Percentiles rank a stretch among this genome's conserved stretches.
phyloP scores from a whole-genome alignment of 2,888 invertebrate species.

The Andrena minutula region DNA sequence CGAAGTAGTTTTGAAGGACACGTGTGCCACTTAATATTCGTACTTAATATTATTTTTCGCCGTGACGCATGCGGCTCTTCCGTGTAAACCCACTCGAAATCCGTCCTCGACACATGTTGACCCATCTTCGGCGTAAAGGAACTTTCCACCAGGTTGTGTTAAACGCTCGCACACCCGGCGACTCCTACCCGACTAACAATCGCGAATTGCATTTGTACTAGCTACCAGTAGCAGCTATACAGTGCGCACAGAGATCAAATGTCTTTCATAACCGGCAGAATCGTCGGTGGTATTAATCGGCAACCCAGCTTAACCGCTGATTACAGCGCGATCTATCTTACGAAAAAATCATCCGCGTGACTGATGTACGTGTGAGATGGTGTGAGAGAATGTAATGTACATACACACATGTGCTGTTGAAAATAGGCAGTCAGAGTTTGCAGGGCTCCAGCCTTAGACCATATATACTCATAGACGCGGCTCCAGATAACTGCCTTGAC shows the following conservation, averaged over 20 bases:
- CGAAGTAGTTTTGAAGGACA: not conserved
- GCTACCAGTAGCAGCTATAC: not conserved
- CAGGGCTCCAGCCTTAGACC: no score
- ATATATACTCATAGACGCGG: no score
- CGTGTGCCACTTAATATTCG: constrained; percentile 65
- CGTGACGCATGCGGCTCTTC: constrained; percentile 99
- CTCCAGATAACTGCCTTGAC: no score
- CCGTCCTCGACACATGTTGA: constrained; percentile 95
- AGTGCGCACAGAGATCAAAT: not conserved
- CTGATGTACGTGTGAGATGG: no score
- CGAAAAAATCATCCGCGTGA: not conserved
- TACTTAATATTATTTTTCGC: constrained; percentile 96
- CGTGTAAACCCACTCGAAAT: constrained; percentile 98
- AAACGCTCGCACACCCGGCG: not conserved
- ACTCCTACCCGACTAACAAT: not conserved
- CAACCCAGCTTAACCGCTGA: constrained; percentile 7
- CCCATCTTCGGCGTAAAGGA: constrained; percentile 89
- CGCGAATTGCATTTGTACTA: constrained; percentile 8
- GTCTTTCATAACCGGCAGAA: constrained; percentile 38
- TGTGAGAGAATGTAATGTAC: no score
- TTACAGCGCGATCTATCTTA: constrained; percentile 36
- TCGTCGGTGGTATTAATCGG: not conserved
- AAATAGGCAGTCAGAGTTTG: no score
- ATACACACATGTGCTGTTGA: no score
- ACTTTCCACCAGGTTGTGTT: not conserved